These are phyloP conservation scores for Pocillopora grandis DNA, from an alignment of 92 coral and sea anemone genomes.

Conservation along the genomic window DNA sequence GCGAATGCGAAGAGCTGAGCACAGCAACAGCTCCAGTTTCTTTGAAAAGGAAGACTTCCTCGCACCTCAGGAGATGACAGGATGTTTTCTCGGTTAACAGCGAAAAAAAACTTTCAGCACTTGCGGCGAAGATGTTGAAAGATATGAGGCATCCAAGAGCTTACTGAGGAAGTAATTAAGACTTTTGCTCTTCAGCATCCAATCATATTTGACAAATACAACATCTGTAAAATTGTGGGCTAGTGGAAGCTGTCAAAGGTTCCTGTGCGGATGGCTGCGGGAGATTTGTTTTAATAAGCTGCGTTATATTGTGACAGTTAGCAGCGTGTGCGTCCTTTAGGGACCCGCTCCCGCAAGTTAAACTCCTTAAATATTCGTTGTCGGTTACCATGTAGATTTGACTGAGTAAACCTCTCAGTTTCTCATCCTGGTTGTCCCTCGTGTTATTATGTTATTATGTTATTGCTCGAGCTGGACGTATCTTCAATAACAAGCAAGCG, in stretches of 20 bases:
- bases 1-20: slow-evolving; percentile 23
- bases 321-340: too few relatives aligned
- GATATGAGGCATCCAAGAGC: slow-evolving; percentile 18
- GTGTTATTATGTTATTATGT: too few relatives aligned
- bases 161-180: background rate
- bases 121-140: background rate
- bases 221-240: slow-evolving; percentile 23
- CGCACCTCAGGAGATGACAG: slow-evolving; percentile 4
- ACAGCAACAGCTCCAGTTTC: slow-evolving; percentile 27
- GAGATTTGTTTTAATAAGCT: slow-evolving; percentile 17
- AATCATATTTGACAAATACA: slow-evolving; percentile 18
- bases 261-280: slow-evolving; percentile 34
- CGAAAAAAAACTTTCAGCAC: background rate
- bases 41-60: background rate
- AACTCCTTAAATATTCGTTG: too few relatives aligned
- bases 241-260: slow-evolving; percentile 37
- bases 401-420: too few relatives aligned
- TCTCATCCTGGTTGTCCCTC: too few relatives aligned
- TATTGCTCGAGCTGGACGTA: slow-evolving; percentile 25
- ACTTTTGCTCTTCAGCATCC: slow-evolving; percentile 26
- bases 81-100: background rate
- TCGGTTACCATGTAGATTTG: too few relatives aligned
- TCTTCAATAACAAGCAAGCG: slow-evolving; percentile 38
- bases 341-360: too few relatives aligned
- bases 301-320: too few relatives aligned